Evolutionary conservation across 1,140 invertebrate genomes (phyloP).

Genomic region (Nasonia giraulti): DNA sequence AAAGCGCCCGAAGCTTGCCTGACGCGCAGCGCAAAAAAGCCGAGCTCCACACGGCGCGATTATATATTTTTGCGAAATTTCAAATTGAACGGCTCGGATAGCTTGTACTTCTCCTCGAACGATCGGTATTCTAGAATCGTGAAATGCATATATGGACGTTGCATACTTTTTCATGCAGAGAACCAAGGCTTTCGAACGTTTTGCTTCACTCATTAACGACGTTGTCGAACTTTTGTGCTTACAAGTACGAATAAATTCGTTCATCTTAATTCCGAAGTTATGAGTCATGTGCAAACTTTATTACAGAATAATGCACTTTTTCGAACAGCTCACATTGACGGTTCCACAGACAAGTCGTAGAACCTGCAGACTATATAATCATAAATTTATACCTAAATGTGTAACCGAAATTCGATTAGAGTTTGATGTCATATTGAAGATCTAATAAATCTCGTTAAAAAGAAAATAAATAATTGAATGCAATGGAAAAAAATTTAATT

Average conservation of each 20-base stretch:
- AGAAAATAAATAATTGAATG: not conserved
- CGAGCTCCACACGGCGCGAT: not conserved
- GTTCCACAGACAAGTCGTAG: not conserved
- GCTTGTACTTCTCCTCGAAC: not conserved
- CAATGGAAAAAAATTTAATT: too few species aligned
- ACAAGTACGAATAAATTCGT: too few species aligned
- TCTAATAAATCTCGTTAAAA: not conserved
- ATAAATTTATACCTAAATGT: not conserved
- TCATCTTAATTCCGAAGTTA: too few species aligned
- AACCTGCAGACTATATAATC: not conserved
- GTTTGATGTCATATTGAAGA: not conserved
- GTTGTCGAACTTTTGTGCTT: too few species aligned
- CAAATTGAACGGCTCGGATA: conserved; percentile 32
- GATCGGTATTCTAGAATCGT: not conserved
- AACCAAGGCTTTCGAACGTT: not conserved
- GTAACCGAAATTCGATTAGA: not conserved
- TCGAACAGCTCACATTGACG: not conserved
- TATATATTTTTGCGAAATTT: conserved; percentile 36
- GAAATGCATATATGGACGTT: not conserved
- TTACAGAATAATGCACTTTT: not conserved
- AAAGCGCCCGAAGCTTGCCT: not conserved
- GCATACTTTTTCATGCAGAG: not conserved
- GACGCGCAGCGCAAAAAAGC: not conserved
- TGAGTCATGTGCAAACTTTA: not conserved
- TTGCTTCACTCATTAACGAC: not conserved